Base-by-base conservation (phyloP, 2,113 vertebrate genomes). In the Fulica atra region DNA sequence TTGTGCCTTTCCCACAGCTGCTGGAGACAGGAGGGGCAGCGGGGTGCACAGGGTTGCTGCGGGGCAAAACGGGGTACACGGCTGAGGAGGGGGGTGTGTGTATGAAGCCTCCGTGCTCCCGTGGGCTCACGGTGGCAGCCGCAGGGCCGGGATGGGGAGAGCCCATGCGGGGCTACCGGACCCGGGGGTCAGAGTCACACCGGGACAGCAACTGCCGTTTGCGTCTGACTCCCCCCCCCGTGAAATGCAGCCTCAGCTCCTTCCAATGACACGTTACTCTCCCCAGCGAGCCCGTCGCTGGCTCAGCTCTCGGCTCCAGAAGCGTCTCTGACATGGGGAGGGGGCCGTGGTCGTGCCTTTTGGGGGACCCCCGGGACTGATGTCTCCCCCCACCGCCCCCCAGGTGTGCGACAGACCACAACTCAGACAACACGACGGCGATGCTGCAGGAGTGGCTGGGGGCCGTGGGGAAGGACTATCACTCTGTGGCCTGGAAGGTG, bases 381-480 rank as follows among this genome's bases (percentile, higher is more conserved):
- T 3, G 23, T 64, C 40, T 18, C 48, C 36, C 44, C 44, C 44
- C 44, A 46, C 9, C 48, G n/a, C 17, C 21, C 12, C 10, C 11
- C 95, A 99, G 99, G 99, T 99, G 98, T 2, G 99, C 98, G 16
- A 99, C 99, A 0, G 99, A 99, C 89, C 99, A 99, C 98, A 99
- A 99, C 65, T 69, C 24, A 0, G 99, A 99, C 96, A 99, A 99
- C 96, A 99, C 99, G 4, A 99, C 98, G 0, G 98, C 97, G 26
- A 95, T 99, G 61, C 98, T 99, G 82, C 98, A 78, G 81, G 99
- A 99, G 92, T 99, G 99, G 99, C 98, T 99, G 31, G 98, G 97
- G 2, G 97, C 97, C 0, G 98, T 99, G 98, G 98, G 98, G 79
- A 93, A 94, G 6, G 97, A 97, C 60, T 99, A 99, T 73, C 98